phyloP scores from a whole-genome alignment of 2,888 invertebrate species.

The Diloba caeruleocephala region DNA sequence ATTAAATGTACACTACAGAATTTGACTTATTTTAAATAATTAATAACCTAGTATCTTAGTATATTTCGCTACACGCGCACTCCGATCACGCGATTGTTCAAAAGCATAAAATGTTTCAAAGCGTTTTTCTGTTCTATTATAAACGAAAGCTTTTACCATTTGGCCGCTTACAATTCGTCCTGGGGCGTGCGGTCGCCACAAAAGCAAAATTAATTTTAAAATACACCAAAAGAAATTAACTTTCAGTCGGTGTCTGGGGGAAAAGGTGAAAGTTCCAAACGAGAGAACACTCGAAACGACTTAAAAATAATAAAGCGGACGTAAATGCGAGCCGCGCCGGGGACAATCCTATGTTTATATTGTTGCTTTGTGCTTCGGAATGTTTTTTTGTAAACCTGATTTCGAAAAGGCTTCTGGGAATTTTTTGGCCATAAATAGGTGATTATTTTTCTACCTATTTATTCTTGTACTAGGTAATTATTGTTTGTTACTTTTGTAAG shows the following conservation, averaged over 20 bases:
- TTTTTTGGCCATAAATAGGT: constrained; percentile 26
- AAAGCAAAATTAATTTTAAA: constrained; percentile 88
- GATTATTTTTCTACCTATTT: constrained; percentile 13
- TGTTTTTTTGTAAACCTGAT: constrained; percentile 47
- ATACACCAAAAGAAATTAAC: constrained; percentile 89
- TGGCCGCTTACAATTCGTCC: constrained; percentile 80
- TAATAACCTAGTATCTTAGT: background rate
- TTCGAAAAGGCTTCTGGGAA: constrained; percentile 48
- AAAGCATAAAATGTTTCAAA: constrained; percentile 71
- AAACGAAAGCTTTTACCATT: constrained; percentile 81
- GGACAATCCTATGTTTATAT: constrained; percentile 69
- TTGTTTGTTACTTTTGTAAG: constrained; percentile 32
- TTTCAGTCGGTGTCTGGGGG: constrained; percentile 75
- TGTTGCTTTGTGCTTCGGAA: constrained; percentile 55
- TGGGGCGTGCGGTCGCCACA: constrained; percentile 81
- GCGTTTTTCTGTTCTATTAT: constrained; percentile 75
- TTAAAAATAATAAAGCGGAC: constrained; percentile 86
- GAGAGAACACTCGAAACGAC: constrained; percentile 80
- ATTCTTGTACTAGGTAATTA: constrained; percentile 22
- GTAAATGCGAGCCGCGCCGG: constrained; percentile 65
- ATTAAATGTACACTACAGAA: constrained; percentile 4
- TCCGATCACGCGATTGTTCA: constrained; percentile 57
- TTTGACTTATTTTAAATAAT: constrained; percentile 1
- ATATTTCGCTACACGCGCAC: constrained; percentile 21
- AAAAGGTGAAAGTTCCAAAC: constrained; percentile 81